A percentile compares a stretch with the other conserved stretches of the same genome.
Evolutionary conservation across 2,797 vertebrate genomes (phyloP).

Genomic region (Lagocephalus sceleratus): DNA sequence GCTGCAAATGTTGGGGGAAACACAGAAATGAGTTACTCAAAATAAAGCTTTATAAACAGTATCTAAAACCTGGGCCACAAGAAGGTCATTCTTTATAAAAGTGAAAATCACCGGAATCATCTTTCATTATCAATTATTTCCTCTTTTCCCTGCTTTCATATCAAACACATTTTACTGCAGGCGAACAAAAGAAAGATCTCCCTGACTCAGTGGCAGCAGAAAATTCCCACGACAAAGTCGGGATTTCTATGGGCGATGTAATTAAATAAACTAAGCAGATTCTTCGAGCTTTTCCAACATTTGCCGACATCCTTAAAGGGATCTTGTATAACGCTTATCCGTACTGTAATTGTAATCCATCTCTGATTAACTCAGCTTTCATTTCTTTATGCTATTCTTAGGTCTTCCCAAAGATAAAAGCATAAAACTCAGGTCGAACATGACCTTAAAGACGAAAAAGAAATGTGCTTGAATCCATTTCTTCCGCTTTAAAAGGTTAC

Average conservation of each 20-base stretch:
- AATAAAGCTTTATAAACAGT: neutral
- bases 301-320: conserved; percentile 25
- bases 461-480: too few relatives aligned
- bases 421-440: too few relatives aligned
- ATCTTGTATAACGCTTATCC: conserved; percentile 15
- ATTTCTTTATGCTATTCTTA: neutral
- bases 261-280: conserved; percentile 53
- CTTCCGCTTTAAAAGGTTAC: too few relatives aligned
- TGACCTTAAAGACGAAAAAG: too few relatives aligned
- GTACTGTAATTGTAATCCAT: conserved; percentile 20
- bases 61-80: neutral
- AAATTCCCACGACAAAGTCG: neutral
- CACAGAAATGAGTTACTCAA: conserved; percentile 2
- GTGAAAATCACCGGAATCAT: neutral
- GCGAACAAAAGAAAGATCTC: neutral
- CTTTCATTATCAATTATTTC: neutral
- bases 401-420: too few relatives aligned
- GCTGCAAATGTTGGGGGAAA: conserved; percentile 3
- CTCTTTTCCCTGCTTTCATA: neutral
- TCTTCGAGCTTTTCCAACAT: conserved; percentile 32
- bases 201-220: neutral
- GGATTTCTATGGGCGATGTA: conserved; percentile 35
- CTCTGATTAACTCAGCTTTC: conserved; percentile 16
- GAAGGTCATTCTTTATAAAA: conserved; percentile 4
- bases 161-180: neutral